Conservation (phyloP, 2,797 vertebrate species). For the Sandelia bainsii region DNA sequence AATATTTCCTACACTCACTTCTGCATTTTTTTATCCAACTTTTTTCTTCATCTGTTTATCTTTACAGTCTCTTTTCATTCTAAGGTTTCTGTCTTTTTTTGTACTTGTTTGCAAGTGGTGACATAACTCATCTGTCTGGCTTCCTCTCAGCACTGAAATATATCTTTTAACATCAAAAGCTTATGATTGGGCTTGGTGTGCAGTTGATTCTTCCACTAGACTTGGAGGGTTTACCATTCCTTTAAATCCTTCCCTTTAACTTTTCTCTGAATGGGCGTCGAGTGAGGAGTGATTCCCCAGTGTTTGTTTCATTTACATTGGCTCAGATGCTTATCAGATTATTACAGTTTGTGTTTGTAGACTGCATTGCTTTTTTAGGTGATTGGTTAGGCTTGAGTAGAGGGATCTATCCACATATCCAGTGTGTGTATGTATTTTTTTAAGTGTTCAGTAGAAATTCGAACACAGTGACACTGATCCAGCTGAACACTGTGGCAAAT, state of each 20-base stretch:
- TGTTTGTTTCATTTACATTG: conserved; percentile 35
- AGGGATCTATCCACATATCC: conserved; percentile 11
- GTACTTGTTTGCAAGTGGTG: no score
- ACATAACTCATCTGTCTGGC: no score
- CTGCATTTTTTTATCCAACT: not conserved
- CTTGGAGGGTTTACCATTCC: not conserved
- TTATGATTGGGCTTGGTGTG: conserved; percentile 1
- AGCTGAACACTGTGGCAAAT: conserved; percentile 24
- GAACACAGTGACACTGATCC: conserved; percentile 41
- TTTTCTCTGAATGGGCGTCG: conserved; percentile 7
- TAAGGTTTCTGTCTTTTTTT: no score
- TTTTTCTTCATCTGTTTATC: not conserved
- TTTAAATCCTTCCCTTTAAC: conserved; percentile 22
- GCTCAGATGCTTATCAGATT: conserved; percentile 25
- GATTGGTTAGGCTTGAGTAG: conserved; percentile 8
- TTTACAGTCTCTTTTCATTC: not conserved
- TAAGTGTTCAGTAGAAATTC: conserved; percentile 35
- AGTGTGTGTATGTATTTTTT: conserved; percentile 13
- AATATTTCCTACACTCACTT: no score
- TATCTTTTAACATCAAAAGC: not conserved
- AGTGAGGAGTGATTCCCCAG: conserved; percentile 22
- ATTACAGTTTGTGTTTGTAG: not conserved
- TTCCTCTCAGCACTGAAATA: no score
- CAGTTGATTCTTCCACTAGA: not conserved
- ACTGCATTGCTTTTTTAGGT: conserved; percentile 6